Evolutionary conservation across 2,888 invertebrate species (phyloP).

Genomic region (Malthinus flaveolus): DNA sequence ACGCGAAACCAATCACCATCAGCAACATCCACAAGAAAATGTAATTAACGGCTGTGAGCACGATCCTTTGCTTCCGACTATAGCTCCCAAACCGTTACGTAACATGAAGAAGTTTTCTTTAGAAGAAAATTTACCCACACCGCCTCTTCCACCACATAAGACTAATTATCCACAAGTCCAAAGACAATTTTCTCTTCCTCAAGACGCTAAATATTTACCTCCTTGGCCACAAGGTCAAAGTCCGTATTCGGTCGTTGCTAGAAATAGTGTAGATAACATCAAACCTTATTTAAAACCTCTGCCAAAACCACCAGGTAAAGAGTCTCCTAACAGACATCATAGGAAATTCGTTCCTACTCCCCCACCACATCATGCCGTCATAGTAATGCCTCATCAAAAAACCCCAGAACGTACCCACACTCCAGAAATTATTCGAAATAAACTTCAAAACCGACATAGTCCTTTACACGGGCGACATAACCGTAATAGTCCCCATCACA

Average conservation of each 20-base stretch:
- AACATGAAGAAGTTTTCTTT: slow-evolving; percentile 53
- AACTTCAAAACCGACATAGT: slow-evolving; percentile 47
- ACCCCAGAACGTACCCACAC: slow-evolving; percentile 40
- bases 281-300: slow-evolving; percentile 62
- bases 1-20: slow-evolving; percentile 57
- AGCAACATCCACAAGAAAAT: slow-evolving; percentile 42
- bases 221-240: slow-evolving; percentile 67
- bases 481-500: slow-evolving; percentile 48
- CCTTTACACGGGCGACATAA: slow-evolving; percentile 43
- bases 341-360: slow-evolving; percentile 43
- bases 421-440: slow-evolving; percentile 47
- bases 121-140: slow-evolving; percentile 60
- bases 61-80: slow-evolving; percentile 59
- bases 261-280: slow-evolving; percentile 39
- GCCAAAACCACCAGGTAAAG: slow-evolving; percentile 60
- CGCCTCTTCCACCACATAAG: slow-evolving; percentile 64
- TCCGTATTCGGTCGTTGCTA: slow-evolving; percentile 40
- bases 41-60: slow-evolving; percentile 58
- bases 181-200: slow-evolving; percentile 39
- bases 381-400: slow-evolving; percentile 38
- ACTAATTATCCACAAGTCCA: slow-evolving; percentile 42
- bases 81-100: slow-evolving; percentile 40
- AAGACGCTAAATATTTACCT: slow-evolving; percentile 58
- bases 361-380: slow-evolving; percentile 42
- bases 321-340: slow-evolving; percentile 50